phyloP scores from a whole-genome alignment of 2,113 vertebrate genomes.

The Chaetura pelagica region DNA sequence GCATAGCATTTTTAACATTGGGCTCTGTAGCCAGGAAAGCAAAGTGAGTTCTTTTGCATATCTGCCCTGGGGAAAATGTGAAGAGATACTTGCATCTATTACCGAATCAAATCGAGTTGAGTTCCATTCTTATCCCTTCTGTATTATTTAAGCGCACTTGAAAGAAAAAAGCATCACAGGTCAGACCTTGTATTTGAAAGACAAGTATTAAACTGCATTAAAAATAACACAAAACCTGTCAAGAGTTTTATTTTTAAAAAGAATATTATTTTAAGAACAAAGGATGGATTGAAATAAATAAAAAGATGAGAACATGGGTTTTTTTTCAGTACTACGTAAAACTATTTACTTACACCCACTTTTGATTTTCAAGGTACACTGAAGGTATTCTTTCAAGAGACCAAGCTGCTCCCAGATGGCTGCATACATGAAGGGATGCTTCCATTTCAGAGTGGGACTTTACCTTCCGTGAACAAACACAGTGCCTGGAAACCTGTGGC shows the following conservation, averaged over 20 bases:
- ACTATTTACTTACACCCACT: neutral
- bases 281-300: neutral
- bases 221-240: neutral
- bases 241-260: neutral
- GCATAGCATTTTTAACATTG: neutral
- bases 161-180: neutral
- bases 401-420: neutral
- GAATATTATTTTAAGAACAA: neutral
- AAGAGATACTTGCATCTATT: neutral
- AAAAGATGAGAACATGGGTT: neutral
- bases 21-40: neutral
- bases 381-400: neutral
- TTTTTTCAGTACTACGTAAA: neutral
- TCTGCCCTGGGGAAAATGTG: neutral
- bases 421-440: accelerated
- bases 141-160: neutral
- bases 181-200: neutral
- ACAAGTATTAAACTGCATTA: neutral
- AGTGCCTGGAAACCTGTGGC: neutral
- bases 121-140: neutral
- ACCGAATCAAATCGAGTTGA: neutral
- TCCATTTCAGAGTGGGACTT: neutral
- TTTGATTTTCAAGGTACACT: neutral
- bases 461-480: neutral
- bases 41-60: neutral